Conservation (phyloP, 2,888 invertebrate species). For the Hirtodrosophila confusa region DNA sequence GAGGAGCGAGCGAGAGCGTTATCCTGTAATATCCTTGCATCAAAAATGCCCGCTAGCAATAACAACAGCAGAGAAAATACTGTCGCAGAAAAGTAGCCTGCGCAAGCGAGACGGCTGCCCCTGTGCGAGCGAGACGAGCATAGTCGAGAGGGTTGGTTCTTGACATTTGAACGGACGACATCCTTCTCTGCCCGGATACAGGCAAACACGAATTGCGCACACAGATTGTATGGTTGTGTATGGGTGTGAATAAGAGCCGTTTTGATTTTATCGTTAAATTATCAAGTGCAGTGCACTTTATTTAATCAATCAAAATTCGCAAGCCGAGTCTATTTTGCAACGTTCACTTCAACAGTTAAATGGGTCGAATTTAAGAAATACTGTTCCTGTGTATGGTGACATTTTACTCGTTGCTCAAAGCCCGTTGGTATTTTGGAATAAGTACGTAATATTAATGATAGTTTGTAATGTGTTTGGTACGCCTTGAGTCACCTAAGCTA, state of each 20-base stretch:
- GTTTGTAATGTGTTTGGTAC: too few species aligned
- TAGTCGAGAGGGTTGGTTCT: constrained; percentile 78
- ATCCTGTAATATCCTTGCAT: constrained; percentile 71
- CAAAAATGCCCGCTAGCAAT: constrained; percentile 60
- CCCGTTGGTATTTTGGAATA: too few species aligned
- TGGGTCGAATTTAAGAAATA: too few species aligned
- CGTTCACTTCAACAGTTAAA: constrained; percentile 18
- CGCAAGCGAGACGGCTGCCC: constrained; percentile 34
- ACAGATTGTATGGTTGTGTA: background rate
- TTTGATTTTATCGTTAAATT: constrained; percentile 22
- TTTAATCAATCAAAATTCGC: constrained; percentile 77
- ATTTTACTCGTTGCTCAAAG: too few species aligned
- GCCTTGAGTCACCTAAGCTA: too few species aligned
- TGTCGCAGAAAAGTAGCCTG: constrained; percentile 8
- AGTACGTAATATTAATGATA: too few species aligned
- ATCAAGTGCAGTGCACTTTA: constrained; percentile 74
- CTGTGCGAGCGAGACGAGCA: constrained; percentile 47
- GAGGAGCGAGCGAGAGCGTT: constrained; percentile 70
- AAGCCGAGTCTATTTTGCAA: constrained; percentile 4
- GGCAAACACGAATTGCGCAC: constrained; percentile 14
- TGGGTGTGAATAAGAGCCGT: constrained; percentile 34
- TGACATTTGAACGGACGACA: constrained; percentile 82
- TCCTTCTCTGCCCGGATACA: constrained; percentile 60
- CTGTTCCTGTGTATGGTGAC: too few species aligned
- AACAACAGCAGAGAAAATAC: constrained; percentile 16